Conservation (phyloP, 1,140 invertebrate species). For the Heliconius nattereri region DNA sequence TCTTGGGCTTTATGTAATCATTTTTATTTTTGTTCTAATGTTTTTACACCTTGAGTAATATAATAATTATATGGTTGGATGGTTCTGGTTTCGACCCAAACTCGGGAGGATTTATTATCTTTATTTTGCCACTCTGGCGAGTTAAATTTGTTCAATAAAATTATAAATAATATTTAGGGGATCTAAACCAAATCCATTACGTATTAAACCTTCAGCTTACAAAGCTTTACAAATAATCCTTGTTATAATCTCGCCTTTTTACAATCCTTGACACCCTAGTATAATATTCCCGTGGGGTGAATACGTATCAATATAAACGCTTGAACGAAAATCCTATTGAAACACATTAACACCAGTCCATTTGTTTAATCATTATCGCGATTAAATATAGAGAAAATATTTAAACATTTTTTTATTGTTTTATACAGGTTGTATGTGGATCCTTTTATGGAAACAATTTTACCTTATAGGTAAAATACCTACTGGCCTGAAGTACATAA, state of each 20-base stretch:
- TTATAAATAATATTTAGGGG: too few relatives aligned
- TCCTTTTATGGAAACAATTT: too few relatives aligned
- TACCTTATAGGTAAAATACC: too few relatives aligned
- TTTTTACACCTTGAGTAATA: too few relatives aligned
- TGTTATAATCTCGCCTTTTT: background rate
- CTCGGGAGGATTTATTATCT: too few relatives aligned
- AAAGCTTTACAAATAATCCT: slow-evolving; percentile 1
- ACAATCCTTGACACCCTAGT: background rate
- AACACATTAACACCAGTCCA: background rate
- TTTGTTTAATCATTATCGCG: background rate
- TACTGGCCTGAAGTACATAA: too few relatives aligned
- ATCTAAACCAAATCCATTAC: background rate
- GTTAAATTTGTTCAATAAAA: too few relatives aligned
- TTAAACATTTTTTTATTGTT: too few relatives aligned
- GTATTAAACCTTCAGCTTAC: background rate
- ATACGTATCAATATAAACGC: background rate
- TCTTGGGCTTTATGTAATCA: background rate
- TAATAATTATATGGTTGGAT: too few relatives aligned
- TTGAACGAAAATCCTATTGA: background rate
- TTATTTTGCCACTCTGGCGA: too few relatives aligned
- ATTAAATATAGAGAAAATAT: background rate
- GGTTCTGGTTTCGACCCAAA: too few relatives aligned
- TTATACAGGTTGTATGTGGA: too few relatives aligned
- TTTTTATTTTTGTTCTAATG: background rate
- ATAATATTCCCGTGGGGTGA: background rate